Evolutionary conservation across 2,888 invertebrate genomes (phyloP).

Genomic region (Abscondita cerata): DNA sequence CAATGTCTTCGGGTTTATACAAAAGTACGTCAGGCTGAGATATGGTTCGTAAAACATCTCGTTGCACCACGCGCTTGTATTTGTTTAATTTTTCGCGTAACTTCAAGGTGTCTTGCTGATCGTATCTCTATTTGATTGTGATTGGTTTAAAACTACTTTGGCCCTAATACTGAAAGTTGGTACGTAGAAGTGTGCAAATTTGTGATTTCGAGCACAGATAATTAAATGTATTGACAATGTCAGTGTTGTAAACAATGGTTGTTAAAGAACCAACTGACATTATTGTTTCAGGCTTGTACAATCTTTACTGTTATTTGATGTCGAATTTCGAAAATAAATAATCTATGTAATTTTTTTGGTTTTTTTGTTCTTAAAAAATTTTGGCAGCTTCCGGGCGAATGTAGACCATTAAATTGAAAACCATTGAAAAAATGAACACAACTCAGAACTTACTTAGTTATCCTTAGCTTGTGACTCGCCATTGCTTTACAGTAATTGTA

Average conservation of each 20-base stretch:
- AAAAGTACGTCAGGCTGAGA: neutral
- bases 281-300: slow-evolving; percentile 55
- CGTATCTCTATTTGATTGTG: neutral
- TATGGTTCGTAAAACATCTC: neutral
- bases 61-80: slow-evolving; percentile 14
- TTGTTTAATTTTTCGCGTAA: slow-evolving; percentile 8
- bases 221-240: slow-evolving; percentile 58
- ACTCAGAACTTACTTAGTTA: too few species aligned
- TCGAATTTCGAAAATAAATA: slow-evolving; percentile 52
- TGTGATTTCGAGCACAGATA: slow-evolving; percentile 53
- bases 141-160: slow-evolving; percentile 14
- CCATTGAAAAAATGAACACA: too few species aligned
- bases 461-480: too few species aligned
- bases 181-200: slow-evolving; percentile 41
- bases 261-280: slow-evolving; percentile 55
- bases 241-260: slow-evolving; percentile 55
- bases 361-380: slow-evolving; percentile 36
- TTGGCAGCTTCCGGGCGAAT: too few species aligned
- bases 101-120: slow-evolving; percentile 3
- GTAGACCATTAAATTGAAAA: too few species aligned
- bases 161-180: slow-evolving; percentile 21
- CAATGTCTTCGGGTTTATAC: slow-evolving; percentile 13
- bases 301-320: slow-evolving; percentile 58
- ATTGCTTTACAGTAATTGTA: too few species aligned
- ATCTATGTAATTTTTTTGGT: slow-evolving; percentile 44